Percentiles rank a stretch among this genome's conserved stretches.
phyloP scores from a whole-genome alignment of 2,113 vertebrate species.

The Chloropsis hardwickii region DNA sequence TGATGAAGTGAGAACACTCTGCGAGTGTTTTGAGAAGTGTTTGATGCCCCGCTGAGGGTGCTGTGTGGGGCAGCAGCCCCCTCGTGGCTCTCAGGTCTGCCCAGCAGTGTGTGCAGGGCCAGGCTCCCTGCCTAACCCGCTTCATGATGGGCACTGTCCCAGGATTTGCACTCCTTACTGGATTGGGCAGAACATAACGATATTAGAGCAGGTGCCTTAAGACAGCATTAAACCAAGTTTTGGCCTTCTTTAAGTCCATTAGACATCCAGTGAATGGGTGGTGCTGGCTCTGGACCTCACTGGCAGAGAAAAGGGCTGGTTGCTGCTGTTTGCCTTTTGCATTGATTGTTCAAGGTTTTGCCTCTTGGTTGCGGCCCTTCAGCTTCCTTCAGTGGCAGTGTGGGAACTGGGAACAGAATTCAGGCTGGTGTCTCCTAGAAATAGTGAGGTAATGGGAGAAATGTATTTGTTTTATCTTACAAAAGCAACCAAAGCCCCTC shows the following conservation, averaged over 20 bases:
- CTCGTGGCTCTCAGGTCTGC: background rate
- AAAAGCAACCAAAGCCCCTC: background rate
- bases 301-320: background rate
- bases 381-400: background rate
- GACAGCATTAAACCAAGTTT: conserved; percentile 12
- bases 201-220: conserved; percentile 20
- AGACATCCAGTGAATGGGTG: background rate
- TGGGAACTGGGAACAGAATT: background rate
- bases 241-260: background rate
- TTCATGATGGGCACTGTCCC: background rate
- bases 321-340: background rate
- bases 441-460: background rate
- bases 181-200: background rate
- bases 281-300: background rate
- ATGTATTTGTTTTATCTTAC: background rate
- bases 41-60: background rate
- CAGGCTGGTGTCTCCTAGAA: background rate
- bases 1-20: background rate
- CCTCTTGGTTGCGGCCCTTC: background rate
- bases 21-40: background rate
- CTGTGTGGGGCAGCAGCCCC: background rate
- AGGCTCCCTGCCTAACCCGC: background rate
- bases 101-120: background rate
- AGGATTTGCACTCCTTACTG: background rate
- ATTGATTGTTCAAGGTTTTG: background rate